Conservation (phyloP, 2,888 invertebrate species). For the Globia sparganii region DNA sequence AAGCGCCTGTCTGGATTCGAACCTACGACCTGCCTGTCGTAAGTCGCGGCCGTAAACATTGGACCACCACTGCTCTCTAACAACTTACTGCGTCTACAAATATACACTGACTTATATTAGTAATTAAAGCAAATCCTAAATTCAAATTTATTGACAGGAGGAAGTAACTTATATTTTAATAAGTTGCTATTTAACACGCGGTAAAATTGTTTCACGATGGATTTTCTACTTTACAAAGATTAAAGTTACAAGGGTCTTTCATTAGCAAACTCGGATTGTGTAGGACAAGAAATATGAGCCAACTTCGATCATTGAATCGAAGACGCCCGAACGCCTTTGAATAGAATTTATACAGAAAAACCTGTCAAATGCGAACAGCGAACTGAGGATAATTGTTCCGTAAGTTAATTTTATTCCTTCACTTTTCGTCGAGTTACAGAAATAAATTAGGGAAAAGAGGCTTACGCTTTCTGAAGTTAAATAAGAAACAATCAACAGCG, state of each 20-base stretch:
- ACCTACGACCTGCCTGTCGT: not conserved
- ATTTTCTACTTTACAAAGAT: slow-evolving; percentile 81
- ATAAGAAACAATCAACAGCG: slow-evolving; percentile 31
- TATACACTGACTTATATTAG: slow-evolving; percentile 5
- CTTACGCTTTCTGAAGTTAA: slow-evolving; percentile 37
- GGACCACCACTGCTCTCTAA: not conserved
- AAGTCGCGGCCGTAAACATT: too few relatives aligned
- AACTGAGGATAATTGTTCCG: slow-evolving; percentile 52
- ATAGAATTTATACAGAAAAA: slow-evolving; percentile 73
- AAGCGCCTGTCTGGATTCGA: not conserved
- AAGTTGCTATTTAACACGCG: slow-evolving; percentile 56
- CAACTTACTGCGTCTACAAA: slow-evolving; percentile 10
- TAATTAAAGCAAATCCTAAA: slow-evolving; percentile 40
- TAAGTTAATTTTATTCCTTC: slow-evolving; percentile 56
- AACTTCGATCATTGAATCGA: slow-evolving; percentile 83
- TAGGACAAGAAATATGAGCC: slow-evolving; percentile 84
- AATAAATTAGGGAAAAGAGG: slow-evolving; percentile 40
- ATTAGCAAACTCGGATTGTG: slow-evolving; percentile 84
- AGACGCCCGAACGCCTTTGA: slow-evolving; percentile 74
- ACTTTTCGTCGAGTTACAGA: slow-evolving; percentile 37
- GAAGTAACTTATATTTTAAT: slow-evolving; percentile 45
- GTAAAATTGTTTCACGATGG: slow-evolving; percentile 78
- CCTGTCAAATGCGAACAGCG: slow-evolving; percentile 51
- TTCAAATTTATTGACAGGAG: slow-evolving; percentile 42
- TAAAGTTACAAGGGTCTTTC: slow-evolving; percentile 83